phyloP scores from a whole-genome alignment of 1,140 invertebrate species.

The Trichomalopsis sarcophagae region DNA sequence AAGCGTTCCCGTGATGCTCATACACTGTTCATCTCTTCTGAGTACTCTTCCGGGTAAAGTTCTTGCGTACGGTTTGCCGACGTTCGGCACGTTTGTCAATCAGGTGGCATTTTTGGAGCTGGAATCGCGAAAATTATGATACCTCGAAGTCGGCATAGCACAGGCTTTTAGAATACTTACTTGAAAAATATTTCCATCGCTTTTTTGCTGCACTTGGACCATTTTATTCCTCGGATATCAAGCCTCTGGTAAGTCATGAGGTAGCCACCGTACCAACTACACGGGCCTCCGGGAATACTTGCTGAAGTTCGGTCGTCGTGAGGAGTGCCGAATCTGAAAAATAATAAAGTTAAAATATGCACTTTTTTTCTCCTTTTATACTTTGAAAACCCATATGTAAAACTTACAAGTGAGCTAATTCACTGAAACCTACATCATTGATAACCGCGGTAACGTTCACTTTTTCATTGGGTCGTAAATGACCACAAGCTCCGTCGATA shows the following conservation, averaged over 20 bases:
- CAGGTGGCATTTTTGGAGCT: not conserved
- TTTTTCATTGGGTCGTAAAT: not conserved
- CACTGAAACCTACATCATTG: conserved; percentile 10
- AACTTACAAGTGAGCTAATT: conserved; percentile 14
- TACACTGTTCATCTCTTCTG: conserved; percentile 13
- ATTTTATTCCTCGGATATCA: not conserved
- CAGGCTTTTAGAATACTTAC: not conserved
- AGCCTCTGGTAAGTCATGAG: not conserved
- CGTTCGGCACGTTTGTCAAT: not conserved
- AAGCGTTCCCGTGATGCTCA: not conserved
- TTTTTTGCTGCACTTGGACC: conserved; percentile 15
- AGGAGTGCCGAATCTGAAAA: not conserved
- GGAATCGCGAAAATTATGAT: not conserved
- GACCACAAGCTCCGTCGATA: not conserved
- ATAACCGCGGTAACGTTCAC: not conserved
- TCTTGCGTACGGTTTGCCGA: not conserved
- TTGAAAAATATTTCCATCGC: no score
- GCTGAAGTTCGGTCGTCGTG: not conserved
- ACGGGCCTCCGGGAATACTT: not conserved
- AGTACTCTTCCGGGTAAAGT: conserved; percentile 22
- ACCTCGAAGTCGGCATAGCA: not conserved
- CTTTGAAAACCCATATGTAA: not conserved
- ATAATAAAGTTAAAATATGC: not conserved
- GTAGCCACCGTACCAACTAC: not conserved
- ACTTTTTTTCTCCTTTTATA: not conserved